These are phyloP conservation scores for Tanytarsus gracilentus DNA, from an alignment of 2,888 invertebrate species.

Conservation along the genomic window DNA sequence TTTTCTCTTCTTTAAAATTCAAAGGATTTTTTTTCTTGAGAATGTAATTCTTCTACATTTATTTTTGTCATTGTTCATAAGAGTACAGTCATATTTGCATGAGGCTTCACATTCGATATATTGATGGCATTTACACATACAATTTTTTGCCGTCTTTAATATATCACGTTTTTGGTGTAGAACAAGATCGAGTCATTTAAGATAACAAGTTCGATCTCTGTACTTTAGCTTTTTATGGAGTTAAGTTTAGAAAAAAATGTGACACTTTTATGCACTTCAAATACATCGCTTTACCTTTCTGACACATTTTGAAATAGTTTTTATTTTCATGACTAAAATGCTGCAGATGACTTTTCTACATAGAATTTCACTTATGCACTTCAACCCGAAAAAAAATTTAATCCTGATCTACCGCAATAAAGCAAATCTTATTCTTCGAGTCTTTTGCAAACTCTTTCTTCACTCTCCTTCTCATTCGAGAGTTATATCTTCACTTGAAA, in stretches of 20 bases:
- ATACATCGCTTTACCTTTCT: too few relatives aligned
- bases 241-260: too few relatives aligned
- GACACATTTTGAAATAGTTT: too few relatives aligned
- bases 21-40: slow-evolving; percentile 14
- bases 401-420: slow-evolving; percentile 22
- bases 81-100: slow-evolving; percentile 27
- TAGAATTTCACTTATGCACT: too few relatives aligned
- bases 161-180: slow-evolving; percentile 29
- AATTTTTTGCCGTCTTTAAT: slow-evolving; percentile 14
- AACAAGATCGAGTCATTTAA: slow-evolving; percentile 28
- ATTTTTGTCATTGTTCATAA: slow-evolving; percentile 28
- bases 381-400: background rate
- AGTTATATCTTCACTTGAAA: background rate
- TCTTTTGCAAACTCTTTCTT: background rate
- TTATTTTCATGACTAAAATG: too few relatives aligned
- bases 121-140: slow-evolving; percentile 28
- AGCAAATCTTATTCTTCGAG: slow-evolving; percentile 18
- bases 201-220: slow-evolving; percentile 25
- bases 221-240: too few relatives aligned
- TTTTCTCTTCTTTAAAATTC: slow-evolving; percentile 19
- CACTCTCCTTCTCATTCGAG: background rate
- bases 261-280: too few relatives aligned
- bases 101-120: background rate
- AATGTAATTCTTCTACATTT: background rate
- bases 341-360: background rate